A percentile compares a stretch with the other conserved stretches of the same genome.
phyloP scores from a whole-genome alignment of 2,888 invertebrate genomes.

The Galeopsomyia nigrocyanea region DNA sequence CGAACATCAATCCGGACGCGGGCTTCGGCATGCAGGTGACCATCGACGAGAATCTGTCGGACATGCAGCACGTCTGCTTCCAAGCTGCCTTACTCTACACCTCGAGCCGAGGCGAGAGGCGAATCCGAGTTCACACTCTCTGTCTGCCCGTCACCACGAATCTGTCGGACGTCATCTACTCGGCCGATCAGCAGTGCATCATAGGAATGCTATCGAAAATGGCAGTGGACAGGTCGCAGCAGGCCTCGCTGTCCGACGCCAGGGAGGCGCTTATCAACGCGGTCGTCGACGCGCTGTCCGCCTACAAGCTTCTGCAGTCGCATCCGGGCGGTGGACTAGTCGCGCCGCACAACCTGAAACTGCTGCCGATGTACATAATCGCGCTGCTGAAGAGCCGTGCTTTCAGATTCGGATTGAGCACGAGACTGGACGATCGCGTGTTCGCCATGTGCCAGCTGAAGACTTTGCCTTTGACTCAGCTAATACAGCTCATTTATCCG shows the following conservation, averaged over 20 bases:
- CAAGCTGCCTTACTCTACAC: constrained; percentile 98
- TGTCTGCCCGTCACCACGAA: constrained; percentile 92
- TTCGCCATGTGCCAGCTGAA: constrained; percentile 96
- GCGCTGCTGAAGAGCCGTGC: constrained; percentile 92
- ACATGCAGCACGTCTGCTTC: constrained; percentile 92
- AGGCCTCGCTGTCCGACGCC: constrained; percentile 91
- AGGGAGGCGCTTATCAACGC: constrained; percentile 97
- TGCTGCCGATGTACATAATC: constrained; percentile 90
- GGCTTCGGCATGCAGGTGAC: constrained; percentile 98
- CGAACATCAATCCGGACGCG: constrained; percentile 98
- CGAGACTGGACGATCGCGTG: constrained; percentile 93
- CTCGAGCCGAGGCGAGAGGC: constrained; percentile 93
- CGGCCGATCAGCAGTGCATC: constrained; percentile 95
- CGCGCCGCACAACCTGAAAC: constrained; percentile 82
- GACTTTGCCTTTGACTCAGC: constrained; percentile 82
- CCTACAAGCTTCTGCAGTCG: constrained; percentile 76
- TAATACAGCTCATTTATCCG: constrained; percentile 91
- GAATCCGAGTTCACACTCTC: constrained; percentile 97
- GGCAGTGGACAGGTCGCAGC: constrained; percentile 94
- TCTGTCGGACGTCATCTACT: constrained; percentile 86
- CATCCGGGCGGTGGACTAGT: constrained; percentile 74
- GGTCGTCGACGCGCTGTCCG: constrained; percentile 88
- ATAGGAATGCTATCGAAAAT: constrained; percentile 94
- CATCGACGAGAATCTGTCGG: constrained; percentile 91
- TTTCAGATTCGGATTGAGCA: constrained; percentile 89